A percentile compares a stretch with the other conserved stretches of the same genome.
These are phyloP conservation scores for Lissonota sp. DNA, from an alignment of 2,888 invertebrate genomes.

Conservation along the genomic window DNA sequence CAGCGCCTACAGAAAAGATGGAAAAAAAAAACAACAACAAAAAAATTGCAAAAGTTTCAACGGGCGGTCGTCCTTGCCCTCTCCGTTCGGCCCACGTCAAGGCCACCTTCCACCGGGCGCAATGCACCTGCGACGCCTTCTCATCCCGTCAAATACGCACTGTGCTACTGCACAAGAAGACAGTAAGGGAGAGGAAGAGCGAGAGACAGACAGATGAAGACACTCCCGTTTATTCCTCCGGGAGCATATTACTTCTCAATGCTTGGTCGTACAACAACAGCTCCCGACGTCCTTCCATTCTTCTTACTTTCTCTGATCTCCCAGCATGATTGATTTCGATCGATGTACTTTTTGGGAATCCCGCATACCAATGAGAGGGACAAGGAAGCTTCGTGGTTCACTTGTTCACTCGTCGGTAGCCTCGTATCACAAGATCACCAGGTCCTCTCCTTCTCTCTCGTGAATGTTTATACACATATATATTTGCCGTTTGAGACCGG, in stretches of 20 bases:
- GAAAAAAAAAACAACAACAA: slow-evolving; percentile 75
- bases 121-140: slow-evolving; percentile 78
- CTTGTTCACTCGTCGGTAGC: slow-evolving; percentile 17
- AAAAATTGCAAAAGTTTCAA: slow-evolving; percentile 71
- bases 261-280: slow-evolving; percentile 43
- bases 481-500: slow-evolving; percentile 49
- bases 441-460: slow-evolving; percentile 45
- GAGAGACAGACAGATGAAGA: background rate
- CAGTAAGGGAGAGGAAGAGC: slow-evolving; percentile 55
- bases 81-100: slow-evolving; percentile 81
- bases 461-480: slow-evolving; percentile 21
- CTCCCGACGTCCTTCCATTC: background rate
- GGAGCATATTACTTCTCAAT: slow-evolving; percentile 29
- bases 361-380: slow-evolving; percentile 15
- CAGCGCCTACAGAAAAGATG: slow-evolving; percentile 61
- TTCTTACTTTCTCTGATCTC: slow-evolving; percentile 23
- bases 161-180: slow-evolving; percentile 63
- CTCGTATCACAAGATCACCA: slow-evolving; percentile 33
- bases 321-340: slow-evolving; percentile 11
- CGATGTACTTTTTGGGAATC: slow-evolving; percentile 12
- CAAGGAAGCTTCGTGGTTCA: slow-evolving; percentile 37
- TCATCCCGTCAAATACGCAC: slow-evolving; percentile 71
- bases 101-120: slow-evolving; percentile 80
- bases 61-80: slow-evolving; percentile 83
- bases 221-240: slow-evolving; percentile 21